Percentiles rank a stretch among this genome's conserved stretches.
Conservation (phyloP, 2,888 invertebrate species). For the Lydus trimaculatus region DNA sequence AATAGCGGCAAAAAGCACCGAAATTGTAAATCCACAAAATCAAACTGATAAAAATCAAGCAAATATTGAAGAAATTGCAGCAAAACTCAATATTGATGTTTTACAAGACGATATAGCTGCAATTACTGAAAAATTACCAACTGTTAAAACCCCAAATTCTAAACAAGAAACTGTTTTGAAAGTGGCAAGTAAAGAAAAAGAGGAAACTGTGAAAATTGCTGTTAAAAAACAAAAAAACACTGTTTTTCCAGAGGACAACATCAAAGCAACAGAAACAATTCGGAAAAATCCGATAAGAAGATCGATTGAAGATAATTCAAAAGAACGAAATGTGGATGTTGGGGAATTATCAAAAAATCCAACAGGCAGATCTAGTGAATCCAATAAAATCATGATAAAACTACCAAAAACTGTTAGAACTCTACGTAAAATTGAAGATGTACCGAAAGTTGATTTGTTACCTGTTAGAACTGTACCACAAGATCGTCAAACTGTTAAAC, state of each 20-base stretch:
- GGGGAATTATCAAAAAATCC: not conserved
- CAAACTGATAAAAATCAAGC: slow-evolving; percentile 14
- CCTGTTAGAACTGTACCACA: not conserved
- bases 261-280: not conserved
- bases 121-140: not conserved
- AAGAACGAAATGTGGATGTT: not conserved
- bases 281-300: not conserved
- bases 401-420: not conserved
- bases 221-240: not conserved
- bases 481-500: slow-evolving; percentile 39
- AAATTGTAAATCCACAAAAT: slow-evolving; percentile 13
- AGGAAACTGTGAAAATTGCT: not conserved
- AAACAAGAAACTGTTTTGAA: not conserved
- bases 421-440: not conserved
- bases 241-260: not conserved
- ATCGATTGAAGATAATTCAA: not conserved
- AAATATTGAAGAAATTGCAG: slow-evolving; percentile 27
- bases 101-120: not conserved
- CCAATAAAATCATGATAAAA: not conserved
- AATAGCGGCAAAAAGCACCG: not conserved
- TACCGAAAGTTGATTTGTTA: not conserved
- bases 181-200: not conserved
- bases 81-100: not conserved
- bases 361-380: not conserved
- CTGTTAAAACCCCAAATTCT: not conserved